Base-by-base conservation (phyloP, 2,888 invertebrate genomes). In the Eretmocerus hayati region DNA sequence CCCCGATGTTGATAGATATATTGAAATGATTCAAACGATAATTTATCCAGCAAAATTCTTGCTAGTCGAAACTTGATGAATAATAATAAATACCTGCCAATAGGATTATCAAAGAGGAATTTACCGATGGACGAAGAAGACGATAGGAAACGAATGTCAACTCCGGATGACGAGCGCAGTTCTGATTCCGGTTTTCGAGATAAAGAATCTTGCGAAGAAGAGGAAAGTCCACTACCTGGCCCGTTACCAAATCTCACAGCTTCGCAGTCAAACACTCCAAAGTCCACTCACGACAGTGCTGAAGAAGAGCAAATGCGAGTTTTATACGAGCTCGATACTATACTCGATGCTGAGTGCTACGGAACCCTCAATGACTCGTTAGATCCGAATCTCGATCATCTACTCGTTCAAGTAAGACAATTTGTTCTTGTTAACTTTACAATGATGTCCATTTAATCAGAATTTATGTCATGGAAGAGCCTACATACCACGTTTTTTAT, bases 101-200 rank as follows among this genome's bases (percentile, higher is more conserved):
- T 23, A 51, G 53, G 53, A 26, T 16, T 50, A 13, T 50, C 50
- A 9, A 53, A 50, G 16, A 41, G 50, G 18, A 48, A 54, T 33
- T 37, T 48, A 37, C 42, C 51, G 26, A 45, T 58, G 41, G 63
- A 65, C 4, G 72, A 72, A 11, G 72, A 73, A 39, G 71, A 73
- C n/a, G 72, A 73, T 8, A 62, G 69, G 22, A 72, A 71, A 26
- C 71, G 70, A 42, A 58, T 73, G n/a, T 67, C 71, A 16, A 75
- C 75, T 1, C 75, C 75, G 1, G 75, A 75, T 48, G 74, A 75
- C 42, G 75, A 75, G 50, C 63, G 74, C 19, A 75, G 75, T 52
- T 74, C 73, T n/a, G 75, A 75, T 50, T 74, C 74, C 16, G 75
- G 74, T 39, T 75, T 74, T 44, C 64, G 74, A 13, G 74, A 74